These are phyloP conservation scores for Hedychridium roseum DNA, from an alignment of 2,888 invertebrate genomes.

Conservation along the genomic window DNA sequence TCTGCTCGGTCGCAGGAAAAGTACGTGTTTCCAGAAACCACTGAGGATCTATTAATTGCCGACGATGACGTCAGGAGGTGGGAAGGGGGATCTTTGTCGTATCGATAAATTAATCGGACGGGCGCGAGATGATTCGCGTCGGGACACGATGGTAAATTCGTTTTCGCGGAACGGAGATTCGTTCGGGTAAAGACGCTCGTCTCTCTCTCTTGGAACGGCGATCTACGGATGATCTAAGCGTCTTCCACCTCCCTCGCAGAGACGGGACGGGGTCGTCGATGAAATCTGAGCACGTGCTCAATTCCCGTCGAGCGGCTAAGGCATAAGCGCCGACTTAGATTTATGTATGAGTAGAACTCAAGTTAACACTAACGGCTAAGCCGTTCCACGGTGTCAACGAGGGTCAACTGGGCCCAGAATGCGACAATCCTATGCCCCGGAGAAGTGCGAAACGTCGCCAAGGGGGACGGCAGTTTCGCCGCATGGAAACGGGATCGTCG, in stretches of 20 bases:
- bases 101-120: no score
- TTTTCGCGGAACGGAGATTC: no score
- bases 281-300: conserved; percentile 64
- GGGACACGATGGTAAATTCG: no score
- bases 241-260: no score
- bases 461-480: conserved; percentile 38
- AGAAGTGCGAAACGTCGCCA: conserved; percentile 51
- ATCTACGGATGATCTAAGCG: conserved; percentile 62
- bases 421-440: conserved; percentile 59
- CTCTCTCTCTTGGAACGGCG: no score
- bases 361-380: conserved; percentile 62
- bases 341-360: conserved; percentile 62
- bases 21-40: no score
- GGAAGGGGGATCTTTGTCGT: no score
- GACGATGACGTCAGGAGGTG: no score
- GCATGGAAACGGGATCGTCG: conserved; percentile 38
- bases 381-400: conserved; percentile 60
- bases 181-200: no score
- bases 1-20: no score
- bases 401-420: conserved; percentile 64
- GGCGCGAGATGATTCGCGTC: no score
- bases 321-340: conserved; percentile 60
- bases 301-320: conserved; percentile 53
- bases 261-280: conserved; percentile 52
- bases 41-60: no score